Evolutionary conservation across 2,888 invertebrate species (phyloP).

Genomic region (Nineta flava): DNA sequence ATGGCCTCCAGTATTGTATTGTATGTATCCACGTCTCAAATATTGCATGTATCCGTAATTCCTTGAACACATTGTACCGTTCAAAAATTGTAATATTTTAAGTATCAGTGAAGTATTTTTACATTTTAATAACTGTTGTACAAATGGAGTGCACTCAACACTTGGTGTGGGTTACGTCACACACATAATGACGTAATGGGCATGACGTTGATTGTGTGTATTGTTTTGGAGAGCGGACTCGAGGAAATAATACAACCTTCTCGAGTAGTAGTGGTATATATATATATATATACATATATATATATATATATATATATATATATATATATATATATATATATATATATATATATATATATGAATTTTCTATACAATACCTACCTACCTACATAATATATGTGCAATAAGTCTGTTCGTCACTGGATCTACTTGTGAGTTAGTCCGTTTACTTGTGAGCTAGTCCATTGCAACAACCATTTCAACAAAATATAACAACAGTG

Average conservation of each 20-base stretch:
- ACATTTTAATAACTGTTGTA: constrained; percentile 1
- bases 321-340: not conserved
- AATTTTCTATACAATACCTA: not conserved
- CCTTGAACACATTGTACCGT: too few species aligned
- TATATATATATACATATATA: not conserved
- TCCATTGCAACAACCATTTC: too few species aligned
- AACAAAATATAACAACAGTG: too few species aligned
- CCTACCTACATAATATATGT: too few species aligned
- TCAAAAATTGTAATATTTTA: not conserved
- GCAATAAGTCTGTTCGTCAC: too few species aligned
- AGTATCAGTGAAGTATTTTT: not conserved
- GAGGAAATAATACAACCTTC: constrained; percentile 7
- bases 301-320: not conserved
- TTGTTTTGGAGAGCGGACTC: constrained; percentile 21
- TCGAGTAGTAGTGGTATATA: not conserved
- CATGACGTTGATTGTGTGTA: constrained; percentile 26
- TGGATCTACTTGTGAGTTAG: too few species aligned
- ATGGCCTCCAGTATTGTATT: too few species aligned
- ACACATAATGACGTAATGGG: constrained; percentile 28
- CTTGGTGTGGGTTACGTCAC: constrained; percentile 8
- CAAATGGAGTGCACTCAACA: not conserved
- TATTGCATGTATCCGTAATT: too few species aligned
- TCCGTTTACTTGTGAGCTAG: too few species aligned
- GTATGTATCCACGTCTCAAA: too few species aligned
- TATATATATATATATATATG: not conserved